phyloP scores from a whole-genome alignment of 2,113 vertebrate species.

The Pitta sordida region DNA sequence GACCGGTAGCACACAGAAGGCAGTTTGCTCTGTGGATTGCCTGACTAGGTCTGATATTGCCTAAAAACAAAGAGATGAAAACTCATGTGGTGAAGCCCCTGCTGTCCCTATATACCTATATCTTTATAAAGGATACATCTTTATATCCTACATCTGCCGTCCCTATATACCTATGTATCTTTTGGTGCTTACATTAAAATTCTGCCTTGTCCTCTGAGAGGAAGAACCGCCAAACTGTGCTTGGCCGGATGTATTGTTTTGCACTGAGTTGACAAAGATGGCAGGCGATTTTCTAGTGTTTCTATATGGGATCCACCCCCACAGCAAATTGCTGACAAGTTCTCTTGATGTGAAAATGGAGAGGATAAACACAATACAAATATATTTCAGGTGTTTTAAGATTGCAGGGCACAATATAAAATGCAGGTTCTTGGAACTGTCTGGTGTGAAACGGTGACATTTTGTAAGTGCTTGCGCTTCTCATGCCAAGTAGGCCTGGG shows the following conservation, averaged over 20 bases:
- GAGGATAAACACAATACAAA: neutral
- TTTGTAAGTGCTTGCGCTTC: neutral
- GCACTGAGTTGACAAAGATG: neutral
- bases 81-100: neutral
- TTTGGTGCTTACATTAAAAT: neutral
- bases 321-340: neutral
- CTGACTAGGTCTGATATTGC: neutral
- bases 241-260: neutral
- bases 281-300: neutral
- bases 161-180: too few species aligned
- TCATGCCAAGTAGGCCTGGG: neutral
- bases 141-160: too few species aligned
- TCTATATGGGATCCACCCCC: neutral
- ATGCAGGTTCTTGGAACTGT: neutral
- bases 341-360: neutral
- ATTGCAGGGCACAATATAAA: neutral
- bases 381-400: neutral
- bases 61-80: neutral
- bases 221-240: fast-evolving
- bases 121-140: too few species aligned
- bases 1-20: neutral
- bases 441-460: neutral
- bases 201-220: neutral
- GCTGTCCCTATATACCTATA: fast-evolving
- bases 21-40: fast-evolving